phyloP scores from a whole-genome alignment of 2,797 vertebrate species.

The Anas bahamensis region DNA sequence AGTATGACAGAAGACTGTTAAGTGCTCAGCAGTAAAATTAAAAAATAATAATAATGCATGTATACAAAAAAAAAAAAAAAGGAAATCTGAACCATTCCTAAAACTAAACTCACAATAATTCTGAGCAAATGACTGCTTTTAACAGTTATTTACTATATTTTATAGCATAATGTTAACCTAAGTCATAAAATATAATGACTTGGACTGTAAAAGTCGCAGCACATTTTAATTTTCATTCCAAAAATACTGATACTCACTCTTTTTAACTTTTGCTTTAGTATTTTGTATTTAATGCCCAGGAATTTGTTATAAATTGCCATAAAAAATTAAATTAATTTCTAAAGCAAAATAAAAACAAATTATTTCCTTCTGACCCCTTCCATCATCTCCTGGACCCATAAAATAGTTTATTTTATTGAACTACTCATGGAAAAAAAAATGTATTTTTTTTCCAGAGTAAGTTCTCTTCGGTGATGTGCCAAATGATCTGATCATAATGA shows the following conservation, averaged over 20 bases:
- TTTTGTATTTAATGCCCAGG: conserved; percentile 66
- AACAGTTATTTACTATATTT: conserved; percentile 79
- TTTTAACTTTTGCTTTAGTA: conserved; percentile 60
- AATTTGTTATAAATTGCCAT: conserved; percentile 65
- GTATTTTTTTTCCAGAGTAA: conserved; percentile 56
- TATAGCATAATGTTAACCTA: conserved; percentile 75
- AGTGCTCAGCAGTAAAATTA: not conserved
- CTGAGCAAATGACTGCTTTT: conserved; percentile 76
- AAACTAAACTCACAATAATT: conserved; percentile 71
- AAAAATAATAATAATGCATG: not conserved
- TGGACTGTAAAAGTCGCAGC: conserved; percentile 62
- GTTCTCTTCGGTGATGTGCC: conserved; percentile 35
- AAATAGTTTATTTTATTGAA: conserved; percentile 48
- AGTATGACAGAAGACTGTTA: not conserved
- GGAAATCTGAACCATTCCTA: conserved; percentile 44
- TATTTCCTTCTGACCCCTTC: conserved; percentile 42
- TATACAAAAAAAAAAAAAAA: not conserved
- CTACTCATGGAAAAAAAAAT: conserved; percentile 49
- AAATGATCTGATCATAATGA: conserved; percentile 55
- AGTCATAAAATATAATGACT: conserved; percentile 78
- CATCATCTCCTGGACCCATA: not conserved
- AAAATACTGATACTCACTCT: conserved; percentile 56
- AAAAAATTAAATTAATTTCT: conserved; percentile 72
- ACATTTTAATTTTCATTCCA: conserved; percentile 74
- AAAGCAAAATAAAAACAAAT: conserved; percentile 64